Base-by-base conservation (phyloP, 2,888 invertebrate genomes). In the Papilio demoleus region DNA sequence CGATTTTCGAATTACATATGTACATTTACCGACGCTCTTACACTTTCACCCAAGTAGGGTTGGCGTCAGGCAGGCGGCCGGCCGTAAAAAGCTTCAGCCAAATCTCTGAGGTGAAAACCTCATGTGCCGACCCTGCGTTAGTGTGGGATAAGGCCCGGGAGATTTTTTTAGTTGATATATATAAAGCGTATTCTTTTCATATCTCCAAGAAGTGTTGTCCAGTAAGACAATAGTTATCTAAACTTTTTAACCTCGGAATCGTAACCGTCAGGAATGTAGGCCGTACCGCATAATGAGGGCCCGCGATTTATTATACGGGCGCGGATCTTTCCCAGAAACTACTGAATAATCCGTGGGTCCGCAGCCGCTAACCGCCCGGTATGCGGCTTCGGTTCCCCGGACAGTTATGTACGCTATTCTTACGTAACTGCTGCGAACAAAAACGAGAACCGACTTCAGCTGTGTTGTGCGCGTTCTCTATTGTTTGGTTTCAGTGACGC, bases 391-490 rank as follows among this genome's bases (percentile, higher is more conserved):
- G 82, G 80, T 85, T 86, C 87, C 86, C 88, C 61, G 31, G 80
- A 88, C 90, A 89, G 90, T 90, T 91, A 91, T 90, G 87, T 87
- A 85, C 82, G 87, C 85, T 85, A 88, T 86, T 86, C 87, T 90
- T 90, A 86, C 88, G 90, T 85, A 90, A 90, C 84, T 67, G 72
- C 65, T 74, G 3, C 67, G 70, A 75, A 79, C 80, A 79, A 31
- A 31, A 56, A 56, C 27, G 31, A 56, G n/a, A 31, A 63, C 63
- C 42, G 36, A 36, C 38, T 45, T 53, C 66, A 62, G 68, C 65
- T 61, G 62, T 27, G 22, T 66, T 60, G 58, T 14, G n/a, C 47
- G 36, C 58, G 53, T 63, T 42, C 50, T 11, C 38, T 50, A 67
- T 67, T 60, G 60, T 67, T 36, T 14, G 22, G 24, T 58, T 19